Base-by-base conservation (phyloP, 1,140 invertebrate genomes). In the Hesperophylax magnus region DNA sequence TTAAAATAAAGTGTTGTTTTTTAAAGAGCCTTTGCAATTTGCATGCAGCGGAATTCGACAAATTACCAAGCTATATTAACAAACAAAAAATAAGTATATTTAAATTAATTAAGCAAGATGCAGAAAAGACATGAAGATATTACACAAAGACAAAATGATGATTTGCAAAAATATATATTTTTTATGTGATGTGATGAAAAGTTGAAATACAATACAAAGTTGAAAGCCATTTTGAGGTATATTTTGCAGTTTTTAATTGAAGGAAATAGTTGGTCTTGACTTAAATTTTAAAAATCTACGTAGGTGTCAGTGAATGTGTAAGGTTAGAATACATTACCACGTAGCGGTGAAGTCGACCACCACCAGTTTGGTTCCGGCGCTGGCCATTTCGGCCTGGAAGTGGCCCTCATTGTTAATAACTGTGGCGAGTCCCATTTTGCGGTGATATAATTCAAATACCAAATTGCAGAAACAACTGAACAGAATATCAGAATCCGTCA, bases 341-440 rank as follows among this genome's bases (percentile, higher is more conserved):
- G 92, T 94, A 63, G 97, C 97, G 24, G 96, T 97, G 86, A 97
- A 99, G 90, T 99, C 97, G 1, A 96, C 97, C 17, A 99, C 95
- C 27, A 98, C 96, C n/a, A 99, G 90, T 88, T 96, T 97, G 2
- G 93, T 92, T 1, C 95, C 94, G 20, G 97, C 96, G 85, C 91
- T 93, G 8, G 91, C 87, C 86, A 98, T 90, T 91, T 98, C 96
- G 15, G 91, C 88, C 86, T 95, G 93, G 86, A 98, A 98, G 86
- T 98, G 94, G 14, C 92, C 88, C 89, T 98, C 96, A 86, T 96
- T 89, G 82, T 89, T 87, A 85, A 90, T 88, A 53, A 89, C 86
- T 24, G 89, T 90, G 27, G 88, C 89, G 81, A 90, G 85, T 71
- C 89, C 89, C 89, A 90, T 90, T 27, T 78, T 85, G 34, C 18